A percentile compares a stretch with the other conserved stretches of the same genome.
These are phyloP conservation scores for Eulimnadia texana DNA, from an alignment of 1,140 invertebrate species.

Conservation along the genomic window DNA sequence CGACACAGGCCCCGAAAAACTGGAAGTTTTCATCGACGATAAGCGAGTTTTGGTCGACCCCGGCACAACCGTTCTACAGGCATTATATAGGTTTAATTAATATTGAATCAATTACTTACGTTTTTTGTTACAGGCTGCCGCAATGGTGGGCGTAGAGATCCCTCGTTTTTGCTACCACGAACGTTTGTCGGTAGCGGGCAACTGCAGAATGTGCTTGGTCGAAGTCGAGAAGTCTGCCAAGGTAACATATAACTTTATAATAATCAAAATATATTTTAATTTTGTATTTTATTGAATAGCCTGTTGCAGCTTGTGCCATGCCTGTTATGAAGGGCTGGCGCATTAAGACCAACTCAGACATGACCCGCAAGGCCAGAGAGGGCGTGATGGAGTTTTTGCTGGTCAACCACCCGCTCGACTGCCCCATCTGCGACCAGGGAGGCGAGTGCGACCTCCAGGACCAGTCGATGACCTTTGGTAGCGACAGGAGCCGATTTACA, in stretches of 20 bases:
- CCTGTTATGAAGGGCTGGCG: constrained; percentile 98
- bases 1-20: constrained; percentile 43
- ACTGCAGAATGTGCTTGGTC: constrained; percentile 98
- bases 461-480: constrained; percentile 99
- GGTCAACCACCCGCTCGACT: constrained; percentile 97
- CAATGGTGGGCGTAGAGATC: constrained; percentile 90
- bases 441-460: constrained; percentile 99
- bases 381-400: constrained; percentile 99
- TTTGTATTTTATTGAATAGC: constrained; percentile 45
- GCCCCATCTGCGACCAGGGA: constrained; percentile 99
- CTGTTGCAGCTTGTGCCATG: constrained; percentile 99
- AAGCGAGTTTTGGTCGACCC: constrained; percentile 85
- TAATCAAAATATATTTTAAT: too few relatives aligned
- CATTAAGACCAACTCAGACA: constrained; percentile 93
- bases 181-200: constrained; percentile 90
- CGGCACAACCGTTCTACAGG: constrained; percentile 91
- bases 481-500: constrained; percentile 82
- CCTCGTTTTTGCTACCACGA: constrained; percentile 99
- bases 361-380: constrained; percentile 85
- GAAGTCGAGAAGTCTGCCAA: constrained; percentile 93
- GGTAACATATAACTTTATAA: constrained; percentile 38
- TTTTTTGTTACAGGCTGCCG: constrained; percentile 60
- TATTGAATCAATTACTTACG: neutral
- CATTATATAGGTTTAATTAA: neutral
- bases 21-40: constrained; percentile 97